phyloP scores from a whole-genome alignment of 2,797 vertebrate genomes.

The Phalanger gymnotis region DNA sequence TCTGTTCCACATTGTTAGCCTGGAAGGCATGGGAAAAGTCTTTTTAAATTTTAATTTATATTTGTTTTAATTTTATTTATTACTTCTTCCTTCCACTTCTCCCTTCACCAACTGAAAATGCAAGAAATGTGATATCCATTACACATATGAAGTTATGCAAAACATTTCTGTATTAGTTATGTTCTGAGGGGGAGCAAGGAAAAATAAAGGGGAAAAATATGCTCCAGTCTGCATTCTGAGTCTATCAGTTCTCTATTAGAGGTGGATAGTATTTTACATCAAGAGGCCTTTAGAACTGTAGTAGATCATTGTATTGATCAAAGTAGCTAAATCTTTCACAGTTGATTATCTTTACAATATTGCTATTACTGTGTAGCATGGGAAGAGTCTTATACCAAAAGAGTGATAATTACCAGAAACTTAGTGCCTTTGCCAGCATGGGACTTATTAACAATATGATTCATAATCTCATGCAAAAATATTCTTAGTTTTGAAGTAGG shows the following conservation, averaged over 20 bases:
- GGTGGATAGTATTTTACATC: not conserved
- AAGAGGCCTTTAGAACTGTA: not conserved
- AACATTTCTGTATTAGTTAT: not conserved
- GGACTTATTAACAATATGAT: not conserved
- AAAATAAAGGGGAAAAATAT: not conserved
- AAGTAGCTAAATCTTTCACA: not conserved
- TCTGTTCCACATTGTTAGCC: not conserved
- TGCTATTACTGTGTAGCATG: not conserved
- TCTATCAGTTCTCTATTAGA: not conserved
- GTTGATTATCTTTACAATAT: not conserved
- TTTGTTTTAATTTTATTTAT: not conserved
- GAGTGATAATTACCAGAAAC: not conserved
- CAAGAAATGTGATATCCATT: not conserved
- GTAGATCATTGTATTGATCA: not conserved
- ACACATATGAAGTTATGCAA: not conserved
- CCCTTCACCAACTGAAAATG: not conserved
- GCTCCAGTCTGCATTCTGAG: not conserved
- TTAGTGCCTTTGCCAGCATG: not conserved
- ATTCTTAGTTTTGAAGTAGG: not conserved
- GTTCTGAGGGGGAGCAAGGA: not conserved
- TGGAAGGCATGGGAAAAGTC: not conserved
- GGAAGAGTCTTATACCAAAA: not conserved
- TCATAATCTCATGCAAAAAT: not conserved
- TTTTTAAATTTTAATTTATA: not conserved
- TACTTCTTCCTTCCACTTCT: not conserved